phyloP scores from a whole-genome alignment of 2,797 vertebrate species.

The Bovichtus diacanthus region DNA sequence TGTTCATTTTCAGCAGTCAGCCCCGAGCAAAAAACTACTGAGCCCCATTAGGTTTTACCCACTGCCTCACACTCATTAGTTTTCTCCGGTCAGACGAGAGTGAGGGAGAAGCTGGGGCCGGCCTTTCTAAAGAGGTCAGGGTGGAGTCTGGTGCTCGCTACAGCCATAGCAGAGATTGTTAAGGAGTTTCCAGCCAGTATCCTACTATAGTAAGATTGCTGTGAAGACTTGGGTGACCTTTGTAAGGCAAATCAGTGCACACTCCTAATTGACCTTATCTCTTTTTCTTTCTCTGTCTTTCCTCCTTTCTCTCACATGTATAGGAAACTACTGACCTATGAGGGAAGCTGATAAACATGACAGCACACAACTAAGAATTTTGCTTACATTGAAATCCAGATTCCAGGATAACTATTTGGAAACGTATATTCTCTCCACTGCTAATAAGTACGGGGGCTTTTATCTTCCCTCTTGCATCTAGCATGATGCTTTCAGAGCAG shows the following conservation, averaged over 20 bases:
- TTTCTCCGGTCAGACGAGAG: slow-evolving; percentile 81
- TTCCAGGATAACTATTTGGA: slow-evolving; percentile 34
- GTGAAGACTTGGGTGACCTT: slow-evolving; percentile 78
- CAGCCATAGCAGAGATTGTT: slow-evolving; percentile 75
- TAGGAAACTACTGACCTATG: slow-evolving; percentile 44
- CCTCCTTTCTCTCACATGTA: slow-evolving; percentile 18
- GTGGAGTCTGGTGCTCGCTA: slow-evolving; percentile 69
- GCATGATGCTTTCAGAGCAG: slow-evolving; percentile 67
- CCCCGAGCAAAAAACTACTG: slow-evolving; percentile 83
- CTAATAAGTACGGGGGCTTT: slow-evolving; percentile 56
- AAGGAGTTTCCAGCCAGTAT: slow-evolving; percentile 74
- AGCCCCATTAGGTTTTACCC: slow-evolving; percentile 85
- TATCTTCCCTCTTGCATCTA: slow-evolving; percentile 60
- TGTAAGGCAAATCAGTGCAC: slow-evolving; percentile 69
- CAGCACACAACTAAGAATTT: slow-evolving; percentile 24
- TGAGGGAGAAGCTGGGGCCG: slow-evolving; percentile 70
- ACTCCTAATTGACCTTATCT: slow-evolving; percentile 71
- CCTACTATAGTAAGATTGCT: slow-evolving; percentile 65
- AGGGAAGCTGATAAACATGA: slow-evolving; percentile 43
- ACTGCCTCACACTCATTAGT: slow-evolving; percentile 85
- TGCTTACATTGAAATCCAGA: slow-evolving; percentile 34
- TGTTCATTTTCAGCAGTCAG: slow-evolving; percentile 86
- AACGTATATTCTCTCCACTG: slow-evolving; percentile 35
- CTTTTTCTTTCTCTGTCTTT: slow-evolving; percentile 25
- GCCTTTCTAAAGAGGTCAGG: slow-evolving; percentile 83